Conservation (phyloP, 2,797 vertebrate species). For the Eospalax fontanierii region DNA sequence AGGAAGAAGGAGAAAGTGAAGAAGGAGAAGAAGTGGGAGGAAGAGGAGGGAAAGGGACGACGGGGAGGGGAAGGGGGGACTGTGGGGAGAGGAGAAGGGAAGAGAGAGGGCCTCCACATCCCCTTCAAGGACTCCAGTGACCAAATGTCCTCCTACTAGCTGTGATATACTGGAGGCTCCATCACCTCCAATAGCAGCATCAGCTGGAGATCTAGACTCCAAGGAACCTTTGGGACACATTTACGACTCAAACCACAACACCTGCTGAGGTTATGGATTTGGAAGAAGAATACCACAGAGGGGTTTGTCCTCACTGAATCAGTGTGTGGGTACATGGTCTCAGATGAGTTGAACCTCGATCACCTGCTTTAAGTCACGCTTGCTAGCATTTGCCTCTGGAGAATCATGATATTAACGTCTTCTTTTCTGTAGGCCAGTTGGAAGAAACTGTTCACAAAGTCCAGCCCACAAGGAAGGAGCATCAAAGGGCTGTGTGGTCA, state of each 20-base stretch:
- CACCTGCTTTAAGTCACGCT: neutral
- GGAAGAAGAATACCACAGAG: neutral
- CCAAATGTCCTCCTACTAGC: neutral
- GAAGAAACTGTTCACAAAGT: neutral
- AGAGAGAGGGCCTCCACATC: neutral
- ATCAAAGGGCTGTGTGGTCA: neutral
- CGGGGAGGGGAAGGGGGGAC: accelerated
- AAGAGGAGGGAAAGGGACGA: too few species aligned
- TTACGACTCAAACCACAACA: neutral
- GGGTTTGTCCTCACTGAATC: neutral
- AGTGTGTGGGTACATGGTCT: accelerated
- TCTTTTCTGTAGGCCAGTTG: neutral
- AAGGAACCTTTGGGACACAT: neutral
- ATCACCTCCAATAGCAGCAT: neutral
- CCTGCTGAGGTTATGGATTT: neutral
- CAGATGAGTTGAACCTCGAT: neutral
- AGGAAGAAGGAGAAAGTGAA: too few species aligned
- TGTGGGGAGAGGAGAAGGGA: too few species aligned
- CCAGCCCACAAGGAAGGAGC: neutral
- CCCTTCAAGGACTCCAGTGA: too few species aligned
- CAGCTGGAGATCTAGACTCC: neutral
- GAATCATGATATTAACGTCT: neutral
- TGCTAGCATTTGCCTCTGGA: neutral
- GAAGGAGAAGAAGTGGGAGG: neutral
- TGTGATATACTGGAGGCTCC: neutral